Evolutionary conservation across 2,888 invertebrate species (phyloP), one percentile per base, ranked within the genome.

Genomic region (Automeris io): DNA sequence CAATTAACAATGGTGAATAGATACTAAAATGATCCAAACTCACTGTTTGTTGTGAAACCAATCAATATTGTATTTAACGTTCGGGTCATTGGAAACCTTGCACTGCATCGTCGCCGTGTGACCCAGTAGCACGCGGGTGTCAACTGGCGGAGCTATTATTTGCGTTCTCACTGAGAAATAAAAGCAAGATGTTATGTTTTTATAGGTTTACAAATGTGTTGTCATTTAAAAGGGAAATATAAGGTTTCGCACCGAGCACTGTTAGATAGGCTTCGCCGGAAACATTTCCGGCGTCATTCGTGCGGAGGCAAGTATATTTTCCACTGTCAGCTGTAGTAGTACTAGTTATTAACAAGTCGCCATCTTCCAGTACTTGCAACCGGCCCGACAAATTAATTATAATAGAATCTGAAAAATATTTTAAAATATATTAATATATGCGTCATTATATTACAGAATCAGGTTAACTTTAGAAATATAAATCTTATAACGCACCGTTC

Each of bases 101-200:
- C 99, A 99, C 67, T 96, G 96, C 50, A 99, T 86, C 32, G 95
- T 94, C 8, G 98, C 97, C 36, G 95, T 96, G 54, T 97, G 93
- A 13, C 98, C 98, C 44, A 98, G 89, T 45, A 98, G 90, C 16
- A 97, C 96, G 46, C 93, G 91, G 18, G 95, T 95, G 71, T 97
- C 96, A 46, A 94, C 95, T 37, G 98, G 98, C 38, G 97, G 97
- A 55, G 95, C 94, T 47, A 95, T 92, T 60, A 99, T 97, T 86
- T 96, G 95, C 6, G 97, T 97, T 57, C 96, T 91, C 65, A 96
- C 98, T 95, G 82, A 47, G 74, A 70, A 39, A 34, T 13, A 16
- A 39, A 31, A 23, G n/a, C 37, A 32, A 11, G n/a, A 32, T 8
- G 12, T 23, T 41, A 40, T 40, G 41, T 33, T 36, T 34, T 37